Conservation (phyloP, 2,113 vertebrate genomes). For the Cyrtonyx montezumae region DNA sequence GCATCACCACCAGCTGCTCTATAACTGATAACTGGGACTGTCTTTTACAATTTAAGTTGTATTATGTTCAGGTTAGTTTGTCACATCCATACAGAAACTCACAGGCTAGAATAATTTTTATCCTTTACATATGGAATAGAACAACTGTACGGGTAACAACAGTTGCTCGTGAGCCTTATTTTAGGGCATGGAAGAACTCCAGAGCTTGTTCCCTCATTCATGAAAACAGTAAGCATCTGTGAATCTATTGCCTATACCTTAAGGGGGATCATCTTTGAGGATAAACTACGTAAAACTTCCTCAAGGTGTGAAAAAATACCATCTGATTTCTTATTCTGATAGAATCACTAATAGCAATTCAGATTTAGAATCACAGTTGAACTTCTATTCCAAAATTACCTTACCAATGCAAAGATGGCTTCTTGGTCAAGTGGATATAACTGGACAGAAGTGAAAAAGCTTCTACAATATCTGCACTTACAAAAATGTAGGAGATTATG, state of each 20-base stretch:
- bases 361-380: slow-evolving; percentile 70
- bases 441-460: neutral
- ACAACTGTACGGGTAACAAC: slow-evolving; percentile 16
- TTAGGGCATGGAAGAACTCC: slow-evolving; percentile 59
- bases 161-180: slow-evolving; percentile 54
- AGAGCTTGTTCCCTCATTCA: slow-evolving; percentile 69
- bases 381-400: neutral
- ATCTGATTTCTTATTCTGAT: slow-evolving; percentile 72
- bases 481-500: neutral
- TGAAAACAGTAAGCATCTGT: slow-evolving; percentile 65
- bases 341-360: slow-evolving; percentile 61
- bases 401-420: neutral
- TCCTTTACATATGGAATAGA: slow-evolving; percentile 45
- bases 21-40: neutral
- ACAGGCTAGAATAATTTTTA: slow-evolving; percentile 5
- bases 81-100: neutral
- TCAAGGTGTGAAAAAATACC: slow-evolving; percentile 60
- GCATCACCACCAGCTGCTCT: neutral
- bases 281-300: slow-evolving; percentile 77
- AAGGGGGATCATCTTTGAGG: slow-evolving; percentile 60
- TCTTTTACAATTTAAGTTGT: neutral
- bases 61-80: neutral
- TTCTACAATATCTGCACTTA: neutral
- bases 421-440: neutral
- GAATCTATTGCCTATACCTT: slow-evolving; percentile 48